A percentile compares a stretch with the other conserved stretches of the same genome.
These are phyloP conservation scores for Mystacornis crossleyi DNA, from an alignment of 2,113 vertebrate species.

Conservation along the genomic window DNA sequence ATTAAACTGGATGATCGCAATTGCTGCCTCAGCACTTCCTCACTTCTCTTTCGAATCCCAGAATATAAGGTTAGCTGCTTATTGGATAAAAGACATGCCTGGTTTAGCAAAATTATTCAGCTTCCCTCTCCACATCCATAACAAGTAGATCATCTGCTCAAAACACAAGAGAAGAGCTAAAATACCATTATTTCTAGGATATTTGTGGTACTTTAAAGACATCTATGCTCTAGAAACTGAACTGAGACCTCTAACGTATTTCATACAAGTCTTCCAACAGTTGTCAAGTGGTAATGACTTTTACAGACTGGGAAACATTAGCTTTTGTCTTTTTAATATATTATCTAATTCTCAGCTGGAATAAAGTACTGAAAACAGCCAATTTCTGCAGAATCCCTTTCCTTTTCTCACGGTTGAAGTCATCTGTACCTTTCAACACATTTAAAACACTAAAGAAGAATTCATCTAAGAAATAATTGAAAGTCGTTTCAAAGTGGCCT, in stretches of 20 bases:
- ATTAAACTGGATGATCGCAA: neutral
- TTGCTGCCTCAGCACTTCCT: neutral
- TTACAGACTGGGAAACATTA: neutral
- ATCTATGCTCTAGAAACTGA: neutral
- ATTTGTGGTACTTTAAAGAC: neutral
- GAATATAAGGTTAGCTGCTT: neutral
- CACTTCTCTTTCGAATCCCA: neutral
- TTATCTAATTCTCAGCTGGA: neutral
- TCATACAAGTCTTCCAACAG: neutral
- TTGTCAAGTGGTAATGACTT: neutral
- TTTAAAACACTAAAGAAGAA: neutral
- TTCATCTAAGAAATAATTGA: neutral
- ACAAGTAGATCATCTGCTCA: neutral
- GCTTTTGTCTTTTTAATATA: neutral
- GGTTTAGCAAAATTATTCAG: neutral
- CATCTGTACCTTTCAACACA: neutral
- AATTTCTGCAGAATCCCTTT: neutral
- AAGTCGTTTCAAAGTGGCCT: neutral
- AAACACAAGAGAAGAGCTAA: neutral
- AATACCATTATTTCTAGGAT: neutral
- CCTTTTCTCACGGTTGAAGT: neutral
- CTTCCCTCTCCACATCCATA: neutral
- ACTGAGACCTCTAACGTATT: neutral
- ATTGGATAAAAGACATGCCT: neutral
- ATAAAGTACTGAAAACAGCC: neutral